Evolutionary conservation across 2,888 invertebrate species (phyloP), one percentile per base, ranked within the genome.

Genomic region (Cephus rjabovi): DNA sequence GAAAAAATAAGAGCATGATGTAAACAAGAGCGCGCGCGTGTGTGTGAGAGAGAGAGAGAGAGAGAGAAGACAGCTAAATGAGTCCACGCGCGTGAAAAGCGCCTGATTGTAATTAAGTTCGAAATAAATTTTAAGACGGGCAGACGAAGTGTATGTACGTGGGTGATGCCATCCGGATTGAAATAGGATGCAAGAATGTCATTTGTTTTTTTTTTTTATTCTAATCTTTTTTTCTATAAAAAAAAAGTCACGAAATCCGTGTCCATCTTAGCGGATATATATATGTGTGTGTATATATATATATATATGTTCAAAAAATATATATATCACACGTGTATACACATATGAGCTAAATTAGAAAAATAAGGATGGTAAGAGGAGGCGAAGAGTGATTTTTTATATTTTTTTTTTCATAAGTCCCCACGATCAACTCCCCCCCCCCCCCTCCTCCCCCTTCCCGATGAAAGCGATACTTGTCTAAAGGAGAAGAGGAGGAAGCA

Each of bases 401-500:
- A 23, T 3, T 40, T 40, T 15, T 40, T 40, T 40, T 40, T 40
- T 40, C 3, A 12, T 12, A 40, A 15, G 40, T 23, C 15, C 40
- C 15, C 4, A 34, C 34, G 34, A 9, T 34, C 9, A 11, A 31
- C 31, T 2, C 31, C 31, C 12, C 37, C 37, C 37, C 37, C 15
- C 6, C 6, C 56, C 23, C 23, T 23, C 40, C 15, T 6, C 6
- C 40, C 40, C 40, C 9, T 4, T 1, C 23, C 40, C 1, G 56
- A 23, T 56, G 23, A 56, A 56, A 56, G 2, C 23, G 56, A 56
- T 23, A 56, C 23, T 56, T 15, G 23, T 56, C 56, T 23, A 56
- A 56, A 56, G 56, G 56, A 56, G 56, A 56, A 56, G 56, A 23
- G 56, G 9, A 56, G 56, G 23, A 56, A 81, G 81, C 78, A 80